Evolutionary conservation across 2,888 invertebrate species (phyloP), one percentile per base, ranked within the genome.

Genomic region (Volucella inflata): DNA sequence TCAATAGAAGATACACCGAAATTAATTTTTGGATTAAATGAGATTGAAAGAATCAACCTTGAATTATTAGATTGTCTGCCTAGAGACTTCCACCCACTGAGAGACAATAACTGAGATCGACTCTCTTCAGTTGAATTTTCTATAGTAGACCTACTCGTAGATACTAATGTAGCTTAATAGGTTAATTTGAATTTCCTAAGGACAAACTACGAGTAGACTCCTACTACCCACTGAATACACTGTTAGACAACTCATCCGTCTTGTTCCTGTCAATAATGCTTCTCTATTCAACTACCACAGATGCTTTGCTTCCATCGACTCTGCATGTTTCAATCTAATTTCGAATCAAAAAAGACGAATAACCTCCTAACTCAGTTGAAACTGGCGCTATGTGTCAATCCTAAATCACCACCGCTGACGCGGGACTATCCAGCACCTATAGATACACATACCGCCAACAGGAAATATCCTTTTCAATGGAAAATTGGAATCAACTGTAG

Each of bases 381-480:
- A 30, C 30, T 30, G 30, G 30, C 14, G 55, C 30, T 53, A 30
- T 51, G 21, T 21, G 53, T 53, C 6, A 21, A 6, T 12, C 30
- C 36, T 8, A 30, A 84, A 75, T 84, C 84, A 79, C 64, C 78
- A 59, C 70, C 46, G 70, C 74, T 74, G 74, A 70, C 79, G 51
- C 40, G 36, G 50, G 48, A 44, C 50, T 12, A 51, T 38, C 16
- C 57, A 16, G 57, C 57, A 40, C 38, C 62, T 51, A 57, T 8
- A 30, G 30, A 30, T 30, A 30, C n/a, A n/a, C n/a, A n/a, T n/a
- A n/a, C 30, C 48, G 48, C 40, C 80, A 44, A 53, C 80, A 72
- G 71, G 71, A 68, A 85, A 68, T 55, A 57, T 76, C 55, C 81
- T 71, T 30, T 85, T 85, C 85, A 67, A 21, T 40, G 53, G 84